Evolutionary conservation across 2,888 invertebrate species (phyloP).

Genomic region (Eristalis tenax): DNA sequence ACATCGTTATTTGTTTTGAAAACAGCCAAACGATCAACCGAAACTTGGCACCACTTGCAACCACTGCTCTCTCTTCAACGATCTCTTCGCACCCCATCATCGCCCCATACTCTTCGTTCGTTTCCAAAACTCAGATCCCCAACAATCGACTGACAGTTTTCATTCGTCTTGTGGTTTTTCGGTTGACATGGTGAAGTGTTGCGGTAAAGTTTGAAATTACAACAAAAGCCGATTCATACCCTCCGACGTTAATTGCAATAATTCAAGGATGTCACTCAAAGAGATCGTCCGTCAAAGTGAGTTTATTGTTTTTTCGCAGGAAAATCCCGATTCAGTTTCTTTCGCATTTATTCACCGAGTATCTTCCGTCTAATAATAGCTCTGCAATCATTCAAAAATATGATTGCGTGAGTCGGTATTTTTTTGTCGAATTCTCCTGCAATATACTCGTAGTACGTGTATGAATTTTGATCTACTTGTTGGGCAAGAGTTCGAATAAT

Average conservation of each 20-base stretch:
- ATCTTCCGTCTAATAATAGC: background rate
- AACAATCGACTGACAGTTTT: slow-evolving; percentile 18
- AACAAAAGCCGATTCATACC: background rate
- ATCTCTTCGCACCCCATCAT: background rate
- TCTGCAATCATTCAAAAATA: background rate
- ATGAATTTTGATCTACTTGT: background rate
- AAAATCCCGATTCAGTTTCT: background rate
- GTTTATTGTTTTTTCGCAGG: slow-evolving; percentile 79
- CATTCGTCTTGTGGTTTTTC: slow-evolving; percentile 25
- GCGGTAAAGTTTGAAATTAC: background rate
- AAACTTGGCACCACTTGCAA: background rate
- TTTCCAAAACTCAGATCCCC: background rate
- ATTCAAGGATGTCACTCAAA: slow-evolving; percentile 89
- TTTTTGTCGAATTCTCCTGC: background rate
- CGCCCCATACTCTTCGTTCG: background rate
- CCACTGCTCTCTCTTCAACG: background rate
- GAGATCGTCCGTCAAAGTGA: slow-evolving; percentile 93
- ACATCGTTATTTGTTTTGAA: too few species aligned
- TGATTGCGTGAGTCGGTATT: background rate
- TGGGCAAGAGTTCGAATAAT: background rate
- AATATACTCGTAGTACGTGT: background rate
- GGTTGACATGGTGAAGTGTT: background rate
- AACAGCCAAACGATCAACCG: background rate
- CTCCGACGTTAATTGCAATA: background rate
- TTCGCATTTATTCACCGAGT: background rate